Percentiles rank a stretch among this genome's conserved stretches.
These are phyloP conservation scores for Sceloporus undulatus DNA, from an alignment of 2,113 vertebrate genomes.

Conservation along the genomic window DNA sequence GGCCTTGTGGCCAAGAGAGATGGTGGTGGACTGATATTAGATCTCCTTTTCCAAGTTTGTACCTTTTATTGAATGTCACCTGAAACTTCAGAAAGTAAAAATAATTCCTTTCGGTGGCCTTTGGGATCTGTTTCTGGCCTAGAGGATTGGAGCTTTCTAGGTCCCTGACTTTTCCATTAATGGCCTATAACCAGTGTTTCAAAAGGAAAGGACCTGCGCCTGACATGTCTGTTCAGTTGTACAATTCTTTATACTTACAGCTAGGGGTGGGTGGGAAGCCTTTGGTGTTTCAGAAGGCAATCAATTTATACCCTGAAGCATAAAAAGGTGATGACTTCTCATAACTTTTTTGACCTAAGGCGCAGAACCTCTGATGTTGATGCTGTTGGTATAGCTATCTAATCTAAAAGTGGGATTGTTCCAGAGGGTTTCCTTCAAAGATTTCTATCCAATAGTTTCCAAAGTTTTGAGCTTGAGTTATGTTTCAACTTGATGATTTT, in stretches of 20 bases:
- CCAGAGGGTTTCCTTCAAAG: background rate
- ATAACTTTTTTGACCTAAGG: slow-evolving; percentile 1
- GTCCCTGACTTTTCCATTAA: background rate
- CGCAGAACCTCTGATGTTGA: slow-evolving; percentile 16
- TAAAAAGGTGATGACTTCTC: background rate
- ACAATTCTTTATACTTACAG: slow-evolving; percentile 28
- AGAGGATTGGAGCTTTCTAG: background rate
- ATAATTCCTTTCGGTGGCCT: no score
- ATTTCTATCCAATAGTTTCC: slow-evolving; percentile 30
- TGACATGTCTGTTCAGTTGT: background rate
- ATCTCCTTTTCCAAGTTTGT: no score
- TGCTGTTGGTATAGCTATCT: background rate
- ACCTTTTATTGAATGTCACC: background rate
- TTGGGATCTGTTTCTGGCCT: background rate
- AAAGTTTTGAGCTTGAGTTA: slow-evolving; percentile 8
- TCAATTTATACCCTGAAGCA: slow-evolving; percentile 7
- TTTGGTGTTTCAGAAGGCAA: slow-evolving; percentile 17
- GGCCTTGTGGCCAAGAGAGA: no score
- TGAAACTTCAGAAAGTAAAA: no score
- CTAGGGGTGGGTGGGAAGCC: background rate
- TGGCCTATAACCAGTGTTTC: slow-evolving; percentile 16
- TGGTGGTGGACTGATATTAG: no score
- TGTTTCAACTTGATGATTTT: background rate
- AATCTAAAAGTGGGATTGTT: slow-evolving; percentile 12
- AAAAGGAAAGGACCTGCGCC: background rate